phyloP scores from a whole-genome alignment of 2,113 vertebrate species.

The Xyrauchen texanus region DNA sequence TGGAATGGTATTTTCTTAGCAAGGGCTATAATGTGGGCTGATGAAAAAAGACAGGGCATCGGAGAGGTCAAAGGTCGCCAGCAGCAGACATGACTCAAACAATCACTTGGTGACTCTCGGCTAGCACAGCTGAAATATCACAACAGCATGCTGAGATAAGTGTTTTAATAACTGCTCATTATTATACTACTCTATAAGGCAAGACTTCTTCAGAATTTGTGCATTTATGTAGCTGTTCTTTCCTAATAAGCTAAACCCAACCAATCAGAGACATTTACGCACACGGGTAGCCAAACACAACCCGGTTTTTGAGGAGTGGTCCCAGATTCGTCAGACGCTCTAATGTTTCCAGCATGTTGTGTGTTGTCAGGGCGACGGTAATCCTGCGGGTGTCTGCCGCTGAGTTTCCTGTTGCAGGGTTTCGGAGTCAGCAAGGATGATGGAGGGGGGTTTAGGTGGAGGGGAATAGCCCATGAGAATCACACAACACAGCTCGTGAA shows the following conservation, averaged over 20 bases:
- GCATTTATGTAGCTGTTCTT: background rate
- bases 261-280: too few relatives aligned
- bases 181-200: background rate
- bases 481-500: background rate
- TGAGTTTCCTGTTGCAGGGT: constrained; percentile 58
- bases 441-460: background rate
- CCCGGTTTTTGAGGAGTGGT: constrained; percentile 33
- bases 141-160: too few relatives aligned
- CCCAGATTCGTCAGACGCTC: constrained; percentile 53
- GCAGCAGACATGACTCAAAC: constrained; percentile 26
- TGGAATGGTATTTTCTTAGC: constrained; percentile 24
- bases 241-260: background rate
- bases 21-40: constrained; percentile 5
- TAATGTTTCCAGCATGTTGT: constrained; percentile 71
- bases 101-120: constrained; percentile 20
- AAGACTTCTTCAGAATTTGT: background rate
- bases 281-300: background rate
- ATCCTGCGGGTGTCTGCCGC: constrained; percentile 50
- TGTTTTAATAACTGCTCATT: background rate
- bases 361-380: constrained; percentile 46
- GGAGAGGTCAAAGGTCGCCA: constrained; percentile 14
- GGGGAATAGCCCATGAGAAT: too few relatives aligned
- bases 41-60: constrained; percentile 30
- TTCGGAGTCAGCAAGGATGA: constrained; percentile 54
- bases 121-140: background rate